Conservation (phyloP, 2,888 invertebrate species). For the Pachliopta kotzebuea region DNA sequence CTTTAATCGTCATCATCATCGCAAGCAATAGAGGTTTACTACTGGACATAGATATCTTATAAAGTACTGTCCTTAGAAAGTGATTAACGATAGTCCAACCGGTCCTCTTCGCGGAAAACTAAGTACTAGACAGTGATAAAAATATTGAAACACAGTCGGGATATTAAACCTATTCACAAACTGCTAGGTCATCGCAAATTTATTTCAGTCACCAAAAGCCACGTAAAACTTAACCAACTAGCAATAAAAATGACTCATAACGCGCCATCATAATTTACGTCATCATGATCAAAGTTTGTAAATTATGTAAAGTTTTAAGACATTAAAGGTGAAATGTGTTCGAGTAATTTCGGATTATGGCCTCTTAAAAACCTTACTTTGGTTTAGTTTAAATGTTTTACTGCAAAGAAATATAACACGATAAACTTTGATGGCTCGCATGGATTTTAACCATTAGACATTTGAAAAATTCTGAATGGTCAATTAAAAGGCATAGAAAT, state of each 20-base stretch:
- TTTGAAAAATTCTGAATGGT: slow-evolving; percentile 7
- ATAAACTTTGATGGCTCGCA: slow-evolving; percentile 9
- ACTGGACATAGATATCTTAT: no score
- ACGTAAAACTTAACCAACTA: slow-evolving; percentile 7
- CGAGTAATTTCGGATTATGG: slow-evolving; percentile 15
- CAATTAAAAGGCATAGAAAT: slow-evolving; percentile 19
- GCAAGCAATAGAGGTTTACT: no score
- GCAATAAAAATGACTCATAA: slow-evolving; percentile 18
- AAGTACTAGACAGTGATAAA: no score
- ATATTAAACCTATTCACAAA: no score
- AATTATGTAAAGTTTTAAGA: slow-evolving; percentile 19
- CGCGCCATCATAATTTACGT: slow-evolving; percentile 15
- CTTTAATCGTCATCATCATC: no score
- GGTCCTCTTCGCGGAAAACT: no score
- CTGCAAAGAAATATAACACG: slow-evolving; percentile 3
- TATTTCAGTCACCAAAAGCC: not conserved
- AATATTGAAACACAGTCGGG: no score
- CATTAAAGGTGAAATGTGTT: slow-evolving; percentile 23
- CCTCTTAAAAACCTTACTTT: slow-evolving; percentile 17
- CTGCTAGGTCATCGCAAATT: not conserved
- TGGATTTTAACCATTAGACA: slow-evolving; percentile 13
- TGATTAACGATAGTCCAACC: no score
- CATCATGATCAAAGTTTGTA: slow-evolving; percentile 23
- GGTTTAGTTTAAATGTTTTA: slow-evolving; percentile 5
- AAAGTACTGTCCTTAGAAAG: no score